phyloP scores from a whole-genome alignment of 2,797 vertebrate genomes.

The Borostomias antarcticus region DNA sequence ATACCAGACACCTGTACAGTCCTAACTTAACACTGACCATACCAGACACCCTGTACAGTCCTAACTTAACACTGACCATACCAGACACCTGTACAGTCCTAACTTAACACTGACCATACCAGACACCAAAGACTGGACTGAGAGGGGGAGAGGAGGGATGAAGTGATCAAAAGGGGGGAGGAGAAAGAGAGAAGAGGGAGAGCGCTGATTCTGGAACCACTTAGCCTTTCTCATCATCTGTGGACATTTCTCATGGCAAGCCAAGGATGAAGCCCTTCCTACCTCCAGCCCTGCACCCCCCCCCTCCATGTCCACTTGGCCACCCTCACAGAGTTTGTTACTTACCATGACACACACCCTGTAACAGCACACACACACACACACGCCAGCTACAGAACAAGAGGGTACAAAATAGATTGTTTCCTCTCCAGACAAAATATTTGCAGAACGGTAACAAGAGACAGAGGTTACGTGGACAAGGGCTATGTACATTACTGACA shows the following conservation, averaged over 20 bases:
- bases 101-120: no score
- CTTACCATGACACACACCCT: slow-evolving; percentile 19
- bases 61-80: no score
- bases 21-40: no score
- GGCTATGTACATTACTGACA: no score
- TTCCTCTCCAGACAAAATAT: slow-evolving; percentile 80
- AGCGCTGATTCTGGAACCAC: slow-evolving; percentile 26
- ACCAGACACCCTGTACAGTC: no score
- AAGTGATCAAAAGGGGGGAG: no score
- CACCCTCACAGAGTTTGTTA: slow-evolving; percentile 1
- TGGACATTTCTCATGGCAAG: slow-evolving; percentile 53
- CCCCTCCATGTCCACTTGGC: background rate
- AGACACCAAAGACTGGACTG: slow-evolving; percentile 27
- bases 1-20: no score
- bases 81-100: no score
- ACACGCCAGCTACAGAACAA: slow-evolving; percentile 6
- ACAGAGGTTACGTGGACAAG: slow-evolving; percentile 52
- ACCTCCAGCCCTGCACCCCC: background rate
- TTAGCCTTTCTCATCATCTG: slow-evolving; percentile 57
- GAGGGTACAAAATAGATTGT: slow-evolving; percentile 67
- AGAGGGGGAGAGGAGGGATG: no score
- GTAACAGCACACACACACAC: slow-evolving; percentile 38
- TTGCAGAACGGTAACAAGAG: slow-evolving; percentile 66
- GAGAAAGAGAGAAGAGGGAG: background rate
- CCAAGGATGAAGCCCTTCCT: slow-evolving; percentile 40